Base-by-base conservation (phyloP, 2,797 vertebrate genomes). In the Spinus olivaceus region DNA sequence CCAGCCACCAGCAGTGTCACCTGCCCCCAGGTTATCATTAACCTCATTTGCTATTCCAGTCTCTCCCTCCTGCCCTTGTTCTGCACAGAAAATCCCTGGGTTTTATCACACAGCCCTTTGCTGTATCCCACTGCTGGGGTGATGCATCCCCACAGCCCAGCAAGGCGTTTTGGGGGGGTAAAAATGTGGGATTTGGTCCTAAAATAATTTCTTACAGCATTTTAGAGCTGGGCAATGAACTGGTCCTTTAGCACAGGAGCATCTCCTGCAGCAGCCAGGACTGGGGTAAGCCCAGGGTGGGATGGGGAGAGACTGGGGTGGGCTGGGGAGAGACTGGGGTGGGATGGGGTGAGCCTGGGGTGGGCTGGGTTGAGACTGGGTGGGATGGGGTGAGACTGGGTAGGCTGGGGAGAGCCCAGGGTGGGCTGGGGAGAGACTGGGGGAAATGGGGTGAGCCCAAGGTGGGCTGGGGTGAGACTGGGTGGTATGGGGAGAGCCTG, bases 301-400 rank as follows among this genome's bases (percentile, higher is more conserved):
- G 17, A 0, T n/a, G 17, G 8, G 10, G 17, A 22, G n/a, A 67
- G n/a, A 4, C 6, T 3, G 1, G 3, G 19, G 2, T 6, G 42
- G 21, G 4, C 3, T 27, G 33, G 49, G 21, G 8, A 33, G 24
- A 35, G 32, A 2, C 3, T 6, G 5, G n/a, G 16, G 28, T n/a
- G 15, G 21, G 14, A 0, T 20, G 35, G 2, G 8, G 25, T 8
- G 39, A 63, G 20, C 21, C 6, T 7, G 6, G 17, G 2, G 2
- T 19, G 42, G 42, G 19, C 3, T 11, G 20, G 20, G 44, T 20
- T 20, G 42, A 44, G 42, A 9, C 20, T 3, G 42, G 18, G 18
- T 20, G 42, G 42, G 42, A 10, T 23, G 46, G 7, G 46, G 46
- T 46, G 44, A 46, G n/a, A n/a, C n/a, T n/a, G n/a, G n/a, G n/a